Percentiles rank a stretch among this genome's conserved stretches.
Evolutionary conservation across 2,113 vertebrate species (phyloP).

Genomic region (Odocoileus hemionus): DNA sequence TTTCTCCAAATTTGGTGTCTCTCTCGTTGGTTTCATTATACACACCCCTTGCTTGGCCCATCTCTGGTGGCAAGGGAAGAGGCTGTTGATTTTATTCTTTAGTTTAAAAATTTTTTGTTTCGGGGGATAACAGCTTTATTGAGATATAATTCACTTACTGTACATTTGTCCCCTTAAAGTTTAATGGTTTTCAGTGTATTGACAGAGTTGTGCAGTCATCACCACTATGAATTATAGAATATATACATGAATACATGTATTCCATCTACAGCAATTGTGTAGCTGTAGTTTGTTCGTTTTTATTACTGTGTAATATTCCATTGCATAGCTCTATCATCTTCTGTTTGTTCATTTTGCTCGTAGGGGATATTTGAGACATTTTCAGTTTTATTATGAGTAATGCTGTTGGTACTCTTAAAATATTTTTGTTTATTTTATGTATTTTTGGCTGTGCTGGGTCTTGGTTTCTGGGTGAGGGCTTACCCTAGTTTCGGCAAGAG

Average conservation of each 20-base stretch:
- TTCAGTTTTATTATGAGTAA: not conserved
- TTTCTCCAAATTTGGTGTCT: not conserved
- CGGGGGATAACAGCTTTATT: not conserved
- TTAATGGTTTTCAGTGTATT: not conserved
- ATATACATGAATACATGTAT: not conserved
- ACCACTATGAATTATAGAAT: not conserved
- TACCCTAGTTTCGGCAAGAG: not conserved
- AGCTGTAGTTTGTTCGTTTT: not conserved
- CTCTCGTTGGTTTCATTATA: not conserved
- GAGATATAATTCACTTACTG: not conserved
- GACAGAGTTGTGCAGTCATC: not conserved
- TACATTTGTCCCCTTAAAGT: not conserved
- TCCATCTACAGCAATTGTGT: not conserved
- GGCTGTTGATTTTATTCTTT: not conserved
- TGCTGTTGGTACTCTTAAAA: not conserved
- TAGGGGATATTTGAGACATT: not conserved
- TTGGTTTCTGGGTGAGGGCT: not conserved
- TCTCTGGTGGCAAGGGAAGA: not conserved
- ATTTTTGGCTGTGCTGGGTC: not conserved
- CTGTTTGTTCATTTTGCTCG: not conserved
- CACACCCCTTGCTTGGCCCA: rapidly evolving
- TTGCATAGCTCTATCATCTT: not conserved
- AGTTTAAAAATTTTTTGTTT: not conserved
- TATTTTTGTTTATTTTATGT: not conserved
- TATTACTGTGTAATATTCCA: not conserved